Evolutionary conservation across 2,888 invertebrate species (phyloP), one percentile per base, ranked within the genome.

Genomic region (Athalia cordata): DNA sequence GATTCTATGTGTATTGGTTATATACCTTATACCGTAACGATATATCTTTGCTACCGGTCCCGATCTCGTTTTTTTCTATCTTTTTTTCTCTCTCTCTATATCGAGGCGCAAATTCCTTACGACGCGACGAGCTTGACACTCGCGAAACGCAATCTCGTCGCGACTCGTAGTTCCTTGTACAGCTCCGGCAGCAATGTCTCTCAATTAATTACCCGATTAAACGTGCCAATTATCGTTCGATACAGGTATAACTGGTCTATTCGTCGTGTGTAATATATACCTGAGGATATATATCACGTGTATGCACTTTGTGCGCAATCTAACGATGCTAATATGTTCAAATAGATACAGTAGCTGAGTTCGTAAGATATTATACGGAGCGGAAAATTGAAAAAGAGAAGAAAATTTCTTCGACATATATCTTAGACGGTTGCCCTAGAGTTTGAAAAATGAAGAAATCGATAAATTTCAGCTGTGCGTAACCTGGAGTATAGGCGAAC

Each of bases 151-250:
- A 75, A 75, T 64, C 62, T 61, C 29, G 8, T 15, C 72, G 59
- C 29, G 29, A 29, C 29, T 29, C 29, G 29, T 29, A 29, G 29
- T 7, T n/a, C 11, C 5, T 55, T 9, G 4, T 55, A n/a, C 62
- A 8, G 62, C 29, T 11, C 61, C 13, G 15, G 11, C 6, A 15
- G 59, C 62, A 29, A 29, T 50, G 50, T 64, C 50, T 62, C 61
- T 62, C 29, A 75, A 75, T 75, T 75, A 75, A 75, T 75, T 75
- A 75, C 75, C 75, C 50, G 75, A 75, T 75, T 75, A 75, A 29
- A 75, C 61, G 15, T 75, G 49, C 75, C 75, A 75, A 75, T 75
- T 75, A 75, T 64, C 50, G 50, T 62, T 75, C 75, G 15, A 59
- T 29, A 68, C 55, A 68, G 68, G 52, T 52, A 52, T 9, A 68